Base-by-base conservation (phyloP, 1,140 invertebrate genomes). In the Drosophila lacertosa region DNA sequence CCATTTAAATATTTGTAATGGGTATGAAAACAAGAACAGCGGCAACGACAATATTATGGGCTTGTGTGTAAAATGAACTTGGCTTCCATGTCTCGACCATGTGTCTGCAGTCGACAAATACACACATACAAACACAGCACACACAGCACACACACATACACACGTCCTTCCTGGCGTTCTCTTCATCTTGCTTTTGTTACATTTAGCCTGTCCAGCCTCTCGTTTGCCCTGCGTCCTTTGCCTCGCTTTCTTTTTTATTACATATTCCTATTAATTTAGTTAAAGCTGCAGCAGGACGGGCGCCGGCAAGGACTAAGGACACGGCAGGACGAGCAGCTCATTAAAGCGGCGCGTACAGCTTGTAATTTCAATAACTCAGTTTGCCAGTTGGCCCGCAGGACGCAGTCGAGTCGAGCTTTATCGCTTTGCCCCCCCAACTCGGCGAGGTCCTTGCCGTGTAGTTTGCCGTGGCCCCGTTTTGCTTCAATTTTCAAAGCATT, bases 401-500 rank as follows among this genome's bases (percentile, higher is more conserved):
- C n/a, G 15, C 16, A 20, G 24, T 29, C 35, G 42, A 33, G 54
- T 39, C 62, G 63, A 48, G 54, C 26, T 40, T 42, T 51, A 22
- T 29, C 20, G 32, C 59, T 50, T 33, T 35, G 42, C 24, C 24
- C 4, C 24, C 24, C 18, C 10, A 32, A 11, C n/a, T n/a, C n/a
- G n/a, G n/a, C n/a, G 18, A 18, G 26, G 6, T 51, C 11, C n/a
- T 29, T 24, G 15, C 37, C 13, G 11, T 47, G 40, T 51, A 54
- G 57, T 54, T 63, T 22, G 66, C 35, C 42, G n/a, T n/a, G n/a
- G n/a, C n/a, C 47, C 50, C 50, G 67, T 57, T 81, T 86, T 86
- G 81, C 81, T 86, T 74, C 77, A 86, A 88, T 88, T 88, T 67
- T 74, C 68, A 81, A 86, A 80, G 77, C 81, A 86, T 86, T 86